These are phyloP conservation scores for Mormyrus lacerda DNA, from an alignment of 2,113 vertebrate genomes.

Conservation along the genomic window DNA sequence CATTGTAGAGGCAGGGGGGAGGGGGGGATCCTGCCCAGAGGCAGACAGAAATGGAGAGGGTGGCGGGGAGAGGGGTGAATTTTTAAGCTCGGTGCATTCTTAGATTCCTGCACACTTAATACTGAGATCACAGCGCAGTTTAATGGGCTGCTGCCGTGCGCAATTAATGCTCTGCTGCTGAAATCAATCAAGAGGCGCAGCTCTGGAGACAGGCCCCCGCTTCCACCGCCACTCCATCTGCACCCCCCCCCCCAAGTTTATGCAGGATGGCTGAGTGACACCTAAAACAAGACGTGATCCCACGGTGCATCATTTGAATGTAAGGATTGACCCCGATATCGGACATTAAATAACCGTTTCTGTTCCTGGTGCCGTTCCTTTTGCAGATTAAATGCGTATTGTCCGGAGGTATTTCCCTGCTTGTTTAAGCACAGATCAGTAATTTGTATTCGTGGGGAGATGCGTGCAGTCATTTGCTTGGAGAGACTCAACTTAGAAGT, in stretches of 20 bases:
- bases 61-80: constrained; percentile 49
- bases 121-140: constrained; percentile 71
- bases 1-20: neutral
- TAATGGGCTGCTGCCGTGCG: constrained; percentile 73
- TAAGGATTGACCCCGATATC: neutral
- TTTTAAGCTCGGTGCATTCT: constrained; percentile 65
- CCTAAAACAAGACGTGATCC: neutral
- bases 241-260: neutral
- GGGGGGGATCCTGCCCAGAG: neutral
- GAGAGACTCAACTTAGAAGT: neutral
- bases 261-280: neutral
- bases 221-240: constrained; percentile 32
- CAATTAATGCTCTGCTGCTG: constrained; percentile 73
- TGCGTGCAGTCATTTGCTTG: neutral
- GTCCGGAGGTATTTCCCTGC: neutral
- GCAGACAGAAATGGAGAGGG: neutral
- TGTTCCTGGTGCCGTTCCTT: neutral
- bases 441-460: neutral
- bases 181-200: constrained; percentile 72
- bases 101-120: constrained; percentile 67
- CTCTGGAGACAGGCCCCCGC: constrained; percentile 32
- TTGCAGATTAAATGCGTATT: neutral
- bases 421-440: neutral
- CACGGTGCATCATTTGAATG: neutral
- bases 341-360: neutral